phyloP scores from a whole-genome alignment of 2,113 vertebrate species.

The Gadus macrocephalus region DNA sequence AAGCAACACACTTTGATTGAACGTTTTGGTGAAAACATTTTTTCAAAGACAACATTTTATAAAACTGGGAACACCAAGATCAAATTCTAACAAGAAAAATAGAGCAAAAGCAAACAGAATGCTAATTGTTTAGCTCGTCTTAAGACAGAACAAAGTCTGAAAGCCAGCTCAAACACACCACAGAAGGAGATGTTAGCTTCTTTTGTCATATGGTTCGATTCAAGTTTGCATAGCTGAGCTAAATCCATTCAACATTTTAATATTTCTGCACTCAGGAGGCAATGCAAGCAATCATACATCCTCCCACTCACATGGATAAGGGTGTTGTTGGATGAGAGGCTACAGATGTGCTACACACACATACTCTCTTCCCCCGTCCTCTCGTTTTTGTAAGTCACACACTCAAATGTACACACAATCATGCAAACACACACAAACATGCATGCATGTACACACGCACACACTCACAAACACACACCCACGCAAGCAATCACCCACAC shows the following conservation, averaged over 20 bases:
- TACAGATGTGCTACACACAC: conserved; percentile 7
- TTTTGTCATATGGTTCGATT: conserved; percentile 26
- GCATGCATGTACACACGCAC: neutral
- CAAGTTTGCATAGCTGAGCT: no score
- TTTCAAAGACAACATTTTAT: conserved; percentile 32
- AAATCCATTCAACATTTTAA: no score
- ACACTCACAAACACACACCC: neutral
- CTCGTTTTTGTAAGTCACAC: neutral
- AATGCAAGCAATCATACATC: conserved; percentile 36
- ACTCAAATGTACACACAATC: neutral
- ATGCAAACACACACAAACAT: neutral
- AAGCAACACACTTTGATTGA: conserved; percentile 50
- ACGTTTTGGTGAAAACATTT: conserved; percentile 39
- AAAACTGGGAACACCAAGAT: neutral
- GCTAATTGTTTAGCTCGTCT: no score
- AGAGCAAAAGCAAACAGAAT: no score
- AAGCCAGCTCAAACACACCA: no score
- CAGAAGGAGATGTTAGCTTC: no score
- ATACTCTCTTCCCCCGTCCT: neutral
- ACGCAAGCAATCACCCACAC: conserved; percentile 1
- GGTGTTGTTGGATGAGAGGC: conserved; percentile 40
- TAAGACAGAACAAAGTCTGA: no score
- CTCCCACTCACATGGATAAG: conserved; percentile 40
- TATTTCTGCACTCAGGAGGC: conserved; percentile 8
- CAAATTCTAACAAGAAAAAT: no score